Percentiles rank a stretch among this genome's conserved stretches.
phyloP scores from a whole-genome alignment of 2,113 vertebrate species.

The Odobenus rosmarus region DNA sequence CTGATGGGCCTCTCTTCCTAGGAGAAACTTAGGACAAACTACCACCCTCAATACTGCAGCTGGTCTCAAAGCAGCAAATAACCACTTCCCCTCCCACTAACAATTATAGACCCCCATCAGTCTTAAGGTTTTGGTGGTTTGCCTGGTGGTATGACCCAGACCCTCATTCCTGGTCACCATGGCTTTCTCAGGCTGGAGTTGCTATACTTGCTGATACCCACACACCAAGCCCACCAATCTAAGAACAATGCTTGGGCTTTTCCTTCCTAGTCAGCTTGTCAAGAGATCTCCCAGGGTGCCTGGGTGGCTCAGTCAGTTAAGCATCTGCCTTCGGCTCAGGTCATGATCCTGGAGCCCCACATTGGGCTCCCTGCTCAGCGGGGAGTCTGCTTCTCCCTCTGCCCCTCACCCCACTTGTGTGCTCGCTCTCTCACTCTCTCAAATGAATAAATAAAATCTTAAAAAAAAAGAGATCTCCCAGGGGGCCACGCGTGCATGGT shows the following conservation, averaged over 20 bases:
- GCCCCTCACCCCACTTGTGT: not conserved
- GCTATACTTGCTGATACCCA: not conserved
- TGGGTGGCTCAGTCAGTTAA: not conserved
- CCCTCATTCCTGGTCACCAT: not conserved
- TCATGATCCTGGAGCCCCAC: not conserved
- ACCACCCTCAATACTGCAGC: not conserved
- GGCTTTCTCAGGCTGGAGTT: not conserved
- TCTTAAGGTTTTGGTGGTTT: not conserved
- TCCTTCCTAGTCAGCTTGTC: not conserved
- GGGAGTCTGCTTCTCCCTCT: too few species aligned
- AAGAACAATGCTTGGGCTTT: not conserved
- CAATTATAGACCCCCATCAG: not conserved
- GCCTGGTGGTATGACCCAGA: not conserved
- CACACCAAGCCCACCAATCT: not conserved
- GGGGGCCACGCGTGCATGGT: not conserved
- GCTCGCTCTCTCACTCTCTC: not conserved
- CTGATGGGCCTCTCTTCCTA: not conserved
- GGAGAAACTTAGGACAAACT: conserved; percentile 3
- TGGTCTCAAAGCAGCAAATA: conserved; percentile 4
- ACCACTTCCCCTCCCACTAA: not conserved
- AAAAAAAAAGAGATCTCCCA: not conserved
- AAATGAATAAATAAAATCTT: not conserved
- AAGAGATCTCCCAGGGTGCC: not conserved
- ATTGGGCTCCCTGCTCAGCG: not conserved
- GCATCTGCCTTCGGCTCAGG: not conserved